A percentile compares a stretch with the other conserved stretches of the same genome.
phyloP scores from a whole-genome alignment of 2,113 vertebrate species.

The Piprites chloris region DNA sequence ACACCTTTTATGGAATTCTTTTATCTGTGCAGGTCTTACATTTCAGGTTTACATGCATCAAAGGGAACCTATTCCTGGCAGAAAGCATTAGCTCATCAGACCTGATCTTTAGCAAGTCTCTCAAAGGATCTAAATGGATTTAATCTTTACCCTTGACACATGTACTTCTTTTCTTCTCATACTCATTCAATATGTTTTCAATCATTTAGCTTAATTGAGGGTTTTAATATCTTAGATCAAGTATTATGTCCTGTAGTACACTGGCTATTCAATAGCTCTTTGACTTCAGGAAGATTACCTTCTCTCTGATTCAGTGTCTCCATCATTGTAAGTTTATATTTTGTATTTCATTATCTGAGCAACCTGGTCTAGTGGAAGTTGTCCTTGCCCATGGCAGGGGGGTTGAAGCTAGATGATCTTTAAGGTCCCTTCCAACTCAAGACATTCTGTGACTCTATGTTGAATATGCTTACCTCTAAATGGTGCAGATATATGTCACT shows the following conservation, averaged over 20 bases:
- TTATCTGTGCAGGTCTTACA: background rate
- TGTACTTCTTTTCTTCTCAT: background rate
- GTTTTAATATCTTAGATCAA: background rate
- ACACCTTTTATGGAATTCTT: background rate
- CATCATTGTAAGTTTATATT: background rate
- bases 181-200: background rate
- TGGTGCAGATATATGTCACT: background rate
- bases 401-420: background rate
- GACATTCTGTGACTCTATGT: background rate
- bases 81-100: background rate
- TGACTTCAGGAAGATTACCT: background rate
- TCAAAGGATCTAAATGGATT: background rate
- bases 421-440: background rate
- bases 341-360: background rate
- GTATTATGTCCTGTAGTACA: background rate
- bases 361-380: background rate
- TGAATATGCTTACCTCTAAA: background rate
- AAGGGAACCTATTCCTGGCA: background rate
- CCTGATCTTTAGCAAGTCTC: background rate
- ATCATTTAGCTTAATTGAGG: background rate
- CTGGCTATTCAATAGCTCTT: background rate
- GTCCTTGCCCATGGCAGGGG: background rate
- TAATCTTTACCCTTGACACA: conserved; percentile 10
- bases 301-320: background rate
- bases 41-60: conserved; percentile 21